phyloP scores from a whole-genome alignment of 2,113 vertebrate genomes.

The Dasyurus viverrinus region DNA sequence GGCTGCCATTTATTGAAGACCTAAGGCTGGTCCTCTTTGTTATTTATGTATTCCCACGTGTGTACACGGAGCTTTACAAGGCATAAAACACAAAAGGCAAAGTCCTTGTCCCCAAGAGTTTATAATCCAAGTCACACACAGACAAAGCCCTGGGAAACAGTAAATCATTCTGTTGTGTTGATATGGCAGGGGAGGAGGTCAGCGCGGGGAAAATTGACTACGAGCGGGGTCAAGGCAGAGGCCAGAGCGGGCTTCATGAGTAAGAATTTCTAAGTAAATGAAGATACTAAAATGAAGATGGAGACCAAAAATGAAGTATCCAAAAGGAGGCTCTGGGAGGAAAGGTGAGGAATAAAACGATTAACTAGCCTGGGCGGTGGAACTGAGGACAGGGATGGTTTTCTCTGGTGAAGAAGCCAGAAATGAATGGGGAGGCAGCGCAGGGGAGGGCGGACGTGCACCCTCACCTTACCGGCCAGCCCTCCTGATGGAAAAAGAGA shows the following conservation, averaged over 20 bases:
- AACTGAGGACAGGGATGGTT: not conserved
- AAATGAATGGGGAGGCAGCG: not conserved
- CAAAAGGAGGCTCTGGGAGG: not conserved
- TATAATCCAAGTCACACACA: conserved; percentile 5
- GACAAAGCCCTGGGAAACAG: conserved; percentile 2
- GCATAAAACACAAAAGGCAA: conserved; percentile 17
- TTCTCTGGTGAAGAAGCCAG: accelerated
- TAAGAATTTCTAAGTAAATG: conserved; percentile 31
- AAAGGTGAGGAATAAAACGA: not conserved
- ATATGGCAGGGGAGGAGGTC: conserved; percentile 33
- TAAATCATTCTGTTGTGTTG: conserved; percentile 10
- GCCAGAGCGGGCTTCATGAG: not conserved
- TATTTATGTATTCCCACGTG: conserved; percentile 24
- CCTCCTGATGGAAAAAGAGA: not conserved
- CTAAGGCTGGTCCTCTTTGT: not conserved
- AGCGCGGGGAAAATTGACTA: conserved; percentile 26
- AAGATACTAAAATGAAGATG: not conserved
- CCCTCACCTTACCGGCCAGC: not conserved
- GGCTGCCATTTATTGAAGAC: not conserved
- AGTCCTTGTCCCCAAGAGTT: conserved; percentile 34
- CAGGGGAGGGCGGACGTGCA: not conserved
- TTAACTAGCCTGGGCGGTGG: not conserved
- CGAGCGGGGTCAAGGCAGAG: conserved; percentile 9
- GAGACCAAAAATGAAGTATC: not conserved
- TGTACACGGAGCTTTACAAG: conserved; percentile 3